These are phyloP conservation scores for Hyppa rectilinea DNA, from an alignment of 2,888 invertebrate genomes.

Conservation along the genomic window DNA sequence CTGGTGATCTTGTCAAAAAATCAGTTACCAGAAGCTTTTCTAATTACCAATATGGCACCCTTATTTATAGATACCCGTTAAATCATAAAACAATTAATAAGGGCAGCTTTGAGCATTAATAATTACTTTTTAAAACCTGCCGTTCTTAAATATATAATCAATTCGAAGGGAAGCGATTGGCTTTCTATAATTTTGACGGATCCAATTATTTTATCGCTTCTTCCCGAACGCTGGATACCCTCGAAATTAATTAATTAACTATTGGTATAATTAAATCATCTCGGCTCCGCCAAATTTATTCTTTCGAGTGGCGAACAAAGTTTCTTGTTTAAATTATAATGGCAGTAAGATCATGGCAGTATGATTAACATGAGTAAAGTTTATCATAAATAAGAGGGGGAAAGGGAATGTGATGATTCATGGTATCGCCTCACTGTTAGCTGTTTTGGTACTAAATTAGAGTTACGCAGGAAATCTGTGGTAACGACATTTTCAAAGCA, in stretches of 20 bases:
- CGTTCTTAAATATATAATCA: conserved; percentile 77
- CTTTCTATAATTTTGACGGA: conserved; percentile 87
- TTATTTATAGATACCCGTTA: conserved; percentile 17
- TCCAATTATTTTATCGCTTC: conserved; percentile 86
- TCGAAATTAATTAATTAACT: conserved; percentile 88
- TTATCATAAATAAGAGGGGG: conserved; percentile 63
- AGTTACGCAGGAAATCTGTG: conserved; percentile 61
- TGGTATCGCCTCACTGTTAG: conserved; percentile 50
- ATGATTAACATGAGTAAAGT: conserved; percentile 67
- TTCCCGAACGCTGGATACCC: conserved; percentile 78
- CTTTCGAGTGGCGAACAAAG: conserved; percentile 71
- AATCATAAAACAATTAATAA: conserved; percentile 48
- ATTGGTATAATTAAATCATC: conserved; percentile 86
- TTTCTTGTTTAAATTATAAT: conserved; percentile 73
- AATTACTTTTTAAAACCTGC: conserved; percentile 74
- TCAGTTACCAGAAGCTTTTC: background rate
- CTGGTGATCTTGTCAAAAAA: background rate
- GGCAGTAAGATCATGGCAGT: conserved; percentile 70
- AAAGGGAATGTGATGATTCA: conserved; percentile 60
- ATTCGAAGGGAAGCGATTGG: conserved; percentile 81
- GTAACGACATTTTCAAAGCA: conserved; percentile 60
- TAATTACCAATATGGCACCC: background rate
- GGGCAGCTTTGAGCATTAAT: conserved; percentile 36
- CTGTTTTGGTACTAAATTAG: conserved; percentile 66
- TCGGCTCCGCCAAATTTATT: conserved; percentile 77